These are phyloP conservation scores for Brachirus orientalis DNA, from an alignment of 2,113 vertebrate genomes.

Conservation along the genomic window DNA sequence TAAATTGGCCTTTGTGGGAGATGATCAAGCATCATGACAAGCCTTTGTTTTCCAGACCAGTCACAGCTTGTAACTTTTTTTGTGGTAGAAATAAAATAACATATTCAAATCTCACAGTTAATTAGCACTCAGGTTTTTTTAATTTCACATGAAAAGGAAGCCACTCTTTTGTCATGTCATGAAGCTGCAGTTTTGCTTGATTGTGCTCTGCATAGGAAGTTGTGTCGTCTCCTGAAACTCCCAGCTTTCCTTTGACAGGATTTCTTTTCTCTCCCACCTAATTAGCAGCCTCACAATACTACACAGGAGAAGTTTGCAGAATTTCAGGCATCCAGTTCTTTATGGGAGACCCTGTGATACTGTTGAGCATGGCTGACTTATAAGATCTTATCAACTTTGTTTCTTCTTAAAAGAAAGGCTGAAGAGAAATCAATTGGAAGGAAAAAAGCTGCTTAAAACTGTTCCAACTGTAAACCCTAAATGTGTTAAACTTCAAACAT, in stretches of 20 bases:
- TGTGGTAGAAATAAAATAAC: too few relatives aligned
- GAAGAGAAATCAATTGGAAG: slow-evolving; percentile 54
- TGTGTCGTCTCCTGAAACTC: slow-evolving; percentile 17
- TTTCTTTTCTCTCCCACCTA: slow-evolving; percentile 15
- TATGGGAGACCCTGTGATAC: slow-evolving; percentile 59
- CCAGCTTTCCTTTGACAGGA: slow-evolving; percentile 27
- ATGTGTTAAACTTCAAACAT: slow-evolving; percentile 34
- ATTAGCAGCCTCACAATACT: slow-evolving; percentile 55
- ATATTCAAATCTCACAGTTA: too few relatives aligned
- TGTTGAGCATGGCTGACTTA: slow-evolving; percentile 61
- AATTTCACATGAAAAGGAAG: slow-evolving; percentile 27
- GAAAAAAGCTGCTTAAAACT: slow-evolving; percentile 49
- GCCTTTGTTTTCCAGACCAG: too few relatives aligned
- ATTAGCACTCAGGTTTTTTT: background rate
- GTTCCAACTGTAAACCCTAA: slow-evolving; percentile 25
- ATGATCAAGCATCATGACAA: too few relatives aligned
- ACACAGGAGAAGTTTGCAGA: slow-evolving; percentile 58
- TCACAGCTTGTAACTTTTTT: too few relatives aligned
- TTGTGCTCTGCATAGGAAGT: slow-evolving; percentile 20
- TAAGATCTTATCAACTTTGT: slow-evolving; percentile 68
- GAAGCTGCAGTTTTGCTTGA: slow-evolving; percentile 16
- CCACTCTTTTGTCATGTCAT: slow-evolving; percentile 33
- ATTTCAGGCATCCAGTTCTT: slow-evolving; percentile 55
- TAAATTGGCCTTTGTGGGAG: too few relatives aligned
- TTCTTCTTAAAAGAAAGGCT: slow-evolving; percentile 58